phyloP scores from a whole-genome alignment of 2,888 invertebrate genomes.

The Epistrophe grossulariae region DNA sequence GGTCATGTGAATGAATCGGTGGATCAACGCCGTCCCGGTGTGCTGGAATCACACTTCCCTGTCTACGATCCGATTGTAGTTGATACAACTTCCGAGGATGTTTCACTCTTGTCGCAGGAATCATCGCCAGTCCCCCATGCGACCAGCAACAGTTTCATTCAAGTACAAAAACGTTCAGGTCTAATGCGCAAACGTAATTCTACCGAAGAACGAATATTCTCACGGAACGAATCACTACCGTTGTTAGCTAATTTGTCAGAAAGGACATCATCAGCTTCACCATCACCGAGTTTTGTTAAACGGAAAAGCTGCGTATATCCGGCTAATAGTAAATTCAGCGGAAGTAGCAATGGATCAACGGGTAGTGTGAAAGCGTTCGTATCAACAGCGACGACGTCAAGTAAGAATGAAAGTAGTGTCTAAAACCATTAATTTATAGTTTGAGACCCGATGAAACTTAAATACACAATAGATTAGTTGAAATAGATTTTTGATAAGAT shows the following conservation, averaged over 20 bases:
- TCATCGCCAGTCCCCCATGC: constrained; percentile 77
- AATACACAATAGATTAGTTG: constrained; percentile 24
- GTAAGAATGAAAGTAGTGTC: constrained; percentile 77
- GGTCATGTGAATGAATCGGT: constrained; percentile 43
- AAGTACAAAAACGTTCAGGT: constrained; percentile 77
- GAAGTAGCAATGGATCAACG: constrained; percentile 63
- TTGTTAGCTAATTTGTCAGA: constrained; percentile 84
- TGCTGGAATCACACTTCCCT: constrained; percentile 84
- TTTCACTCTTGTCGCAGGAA: constrained; percentile 74
- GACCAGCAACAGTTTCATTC: constrained; percentile 65
- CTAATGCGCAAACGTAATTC: constrained; percentile 81
- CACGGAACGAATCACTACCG: constrained; percentile 85
- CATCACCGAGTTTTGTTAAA: constrained; percentile 85
- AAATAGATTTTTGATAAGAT: constrained; percentile 43
- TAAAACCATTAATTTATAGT: constrained; percentile 5
- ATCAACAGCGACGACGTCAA: constrained; percentile 55
- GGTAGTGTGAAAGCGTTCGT: constrained; percentile 65
- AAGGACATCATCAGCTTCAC: constrained; percentile 81
- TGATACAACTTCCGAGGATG: constrained; percentile 75
- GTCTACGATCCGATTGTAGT: constrained; percentile 76
- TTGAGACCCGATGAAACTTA: not conserved
- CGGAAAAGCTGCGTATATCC: constrained; percentile 88
- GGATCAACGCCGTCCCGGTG: constrained; percentile 79
- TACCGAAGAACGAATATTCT: constrained; percentile 82
- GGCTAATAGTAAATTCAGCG: constrained; percentile 73